Evolutionary conservation across 2,888 invertebrate species (phyloP).

Genomic region (Microctonus brassicae): DNA sequence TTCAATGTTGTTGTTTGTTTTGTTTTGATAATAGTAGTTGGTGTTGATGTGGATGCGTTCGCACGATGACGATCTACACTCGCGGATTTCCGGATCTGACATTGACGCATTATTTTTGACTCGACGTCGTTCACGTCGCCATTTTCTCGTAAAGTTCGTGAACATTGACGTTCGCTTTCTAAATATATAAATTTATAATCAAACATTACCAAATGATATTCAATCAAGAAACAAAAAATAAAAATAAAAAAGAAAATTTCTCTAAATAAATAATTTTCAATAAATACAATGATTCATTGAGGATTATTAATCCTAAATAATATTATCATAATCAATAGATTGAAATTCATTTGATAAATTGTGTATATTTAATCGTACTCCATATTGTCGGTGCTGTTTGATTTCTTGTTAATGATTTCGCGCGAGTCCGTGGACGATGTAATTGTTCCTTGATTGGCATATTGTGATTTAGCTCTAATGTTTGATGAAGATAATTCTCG

Average conservation of each 20-base stretch:
- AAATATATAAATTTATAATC: conserved; percentile 8
- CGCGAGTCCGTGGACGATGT: conserved; percentile 40
- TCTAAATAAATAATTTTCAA: background rate
- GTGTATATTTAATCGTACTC: conserved; percentile 61
- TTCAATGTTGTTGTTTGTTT: conserved; percentile 23
- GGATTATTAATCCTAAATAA: no score
- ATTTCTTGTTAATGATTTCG: conserved; percentile 45
- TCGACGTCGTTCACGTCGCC: conserved; percentile 58
- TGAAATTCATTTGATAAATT: background rate
- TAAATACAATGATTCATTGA: no score
- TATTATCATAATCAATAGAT: no score
- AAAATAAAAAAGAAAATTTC: background rate
- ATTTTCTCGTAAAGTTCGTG: conserved; percentile 62
- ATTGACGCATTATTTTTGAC: conserved; percentile 43
- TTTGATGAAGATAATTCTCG: conserved; percentile 30
- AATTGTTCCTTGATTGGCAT: conserved; percentile 33
- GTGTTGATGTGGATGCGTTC: conserved; percentile 43
- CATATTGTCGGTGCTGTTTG: conserved; percentile 51
- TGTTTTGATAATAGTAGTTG: conserved; percentile 47
- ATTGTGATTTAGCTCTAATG: conserved; percentile 32
- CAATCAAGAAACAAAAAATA: background rate
- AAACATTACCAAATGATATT: background rate
- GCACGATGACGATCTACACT: conserved; percentile 41
- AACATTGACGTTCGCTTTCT: conserved; percentile 64
- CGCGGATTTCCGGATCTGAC: conserved; percentile 40